Evolutionary conservation across 2,888 invertebrate genomes (phyloP), one percentile per base, ranked within the genome.

Genomic region (Thyatira batis): DNA sequence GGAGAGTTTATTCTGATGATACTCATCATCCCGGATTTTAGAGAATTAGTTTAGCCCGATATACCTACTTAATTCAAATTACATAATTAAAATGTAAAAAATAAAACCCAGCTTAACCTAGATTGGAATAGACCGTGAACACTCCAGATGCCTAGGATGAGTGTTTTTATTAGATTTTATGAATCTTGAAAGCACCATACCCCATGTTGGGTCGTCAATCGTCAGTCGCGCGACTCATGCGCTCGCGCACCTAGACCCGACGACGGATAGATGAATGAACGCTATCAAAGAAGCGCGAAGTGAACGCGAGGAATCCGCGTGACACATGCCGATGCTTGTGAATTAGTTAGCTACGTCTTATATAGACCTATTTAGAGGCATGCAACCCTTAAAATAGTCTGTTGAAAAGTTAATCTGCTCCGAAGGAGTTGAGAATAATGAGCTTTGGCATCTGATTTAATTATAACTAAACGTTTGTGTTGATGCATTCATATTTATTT

Each of bases 261-360:
- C 68, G 87, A 87, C 59, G 70, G 88, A 87, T 80, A 71, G 80
- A 87, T 84, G 84, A 80, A 87, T 84, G 86, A 80, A 82, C 76
- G 52, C 65, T 65, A 71, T 71, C 73, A 64, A 56, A 60, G 53
- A 56, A 49, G 60, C 63, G 52, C 69, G 67, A 58, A 61, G 62
- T 53, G 61, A 57, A 66, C 66, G 71, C 52, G 51, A 51, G 62
- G 71, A 64, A 74, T 73, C 62, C 63, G 65, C 61, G 63, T 62
- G 66, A 65, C 61, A 49, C 39, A 54, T 51, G 44, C 46, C 46
- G 46, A 61, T 52, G 27, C 48, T 48, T 17, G 48, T 48, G 27
- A 48, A 48, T 48, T 48, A 27, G 21, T 9, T 17, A 20, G 20
- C 3, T 30, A 20, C 20, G 17, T 49, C 21, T 20, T 9, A 23